These are phyloP conservation scores for Cyprinus carpio DNA, from an alignment of 2,113 vertebrate genomes.

Conservation along the genomic window DNA sequence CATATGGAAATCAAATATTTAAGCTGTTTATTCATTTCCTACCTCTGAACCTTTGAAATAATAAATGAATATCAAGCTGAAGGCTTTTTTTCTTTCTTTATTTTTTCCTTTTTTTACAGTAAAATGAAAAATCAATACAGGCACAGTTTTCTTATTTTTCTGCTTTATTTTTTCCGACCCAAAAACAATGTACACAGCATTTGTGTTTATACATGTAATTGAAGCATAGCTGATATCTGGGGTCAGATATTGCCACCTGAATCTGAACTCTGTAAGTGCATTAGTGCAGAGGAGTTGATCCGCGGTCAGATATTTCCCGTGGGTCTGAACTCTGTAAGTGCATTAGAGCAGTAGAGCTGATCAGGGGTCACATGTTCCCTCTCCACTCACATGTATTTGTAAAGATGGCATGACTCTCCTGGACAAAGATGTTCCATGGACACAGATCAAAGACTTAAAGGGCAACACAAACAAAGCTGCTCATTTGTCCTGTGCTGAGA, in stretches of 20 bases:
- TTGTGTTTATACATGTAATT: background rate
- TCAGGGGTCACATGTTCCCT: conserved; percentile 20
- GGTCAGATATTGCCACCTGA: conserved; percentile 31
- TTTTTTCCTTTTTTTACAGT: too few species aligned
- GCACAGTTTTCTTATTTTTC: too few species aligned
- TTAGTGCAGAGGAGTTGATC: conserved; percentile 35
- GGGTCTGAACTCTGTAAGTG: conserved; percentile 13
- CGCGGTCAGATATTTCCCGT: conserved; percentile 15
- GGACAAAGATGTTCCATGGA: conserved; percentile 20
- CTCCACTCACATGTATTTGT: conserved; percentile 27
- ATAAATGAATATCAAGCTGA: too few species aligned
- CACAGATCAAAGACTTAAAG: conserved; percentile 27
- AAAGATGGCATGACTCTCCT: conserved; percentile 4
- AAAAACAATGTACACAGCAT: background rate
- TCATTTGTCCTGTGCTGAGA: conserved; percentile 2
- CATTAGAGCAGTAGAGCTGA: conserved; percentile 32
- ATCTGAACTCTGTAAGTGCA: conserved; percentile 35
- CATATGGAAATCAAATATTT: background rate
- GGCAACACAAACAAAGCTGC: background rate
- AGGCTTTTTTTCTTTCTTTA: too few species aligned
- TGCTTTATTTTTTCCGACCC: background rate
- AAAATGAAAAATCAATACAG: too few species aligned
- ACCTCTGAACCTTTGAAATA: background rate
- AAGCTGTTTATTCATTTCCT: background rate
- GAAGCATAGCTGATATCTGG: conserved; percentile 16